These are phyloP conservation scores for Hylomyscus alleni DNA, from an alignment of 2,797 vertebrate species.

Conservation along the genomic window DNA sequence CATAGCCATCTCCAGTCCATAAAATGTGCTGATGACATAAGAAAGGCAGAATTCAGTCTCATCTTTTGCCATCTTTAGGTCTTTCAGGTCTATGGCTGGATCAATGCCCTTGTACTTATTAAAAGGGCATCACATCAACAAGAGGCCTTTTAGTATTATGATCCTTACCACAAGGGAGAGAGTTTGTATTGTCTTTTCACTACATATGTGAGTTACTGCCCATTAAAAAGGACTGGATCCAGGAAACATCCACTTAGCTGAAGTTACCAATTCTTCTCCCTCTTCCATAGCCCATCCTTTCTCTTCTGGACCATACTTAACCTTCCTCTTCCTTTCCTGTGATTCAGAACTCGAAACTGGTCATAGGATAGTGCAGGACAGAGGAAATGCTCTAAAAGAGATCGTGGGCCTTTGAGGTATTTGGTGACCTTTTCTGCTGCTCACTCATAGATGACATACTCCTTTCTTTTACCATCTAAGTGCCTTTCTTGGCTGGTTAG, in stretches of 20 bases:
- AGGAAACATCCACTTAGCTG: not conserved
- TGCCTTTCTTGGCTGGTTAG: not conserved
- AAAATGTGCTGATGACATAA: not conserved
- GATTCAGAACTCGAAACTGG: not conserved
- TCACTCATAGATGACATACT: no score
- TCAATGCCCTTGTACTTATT: not conserved
- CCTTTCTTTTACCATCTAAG: not conserved
- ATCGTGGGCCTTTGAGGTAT: not conserved
- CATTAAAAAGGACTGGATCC: not conserved
- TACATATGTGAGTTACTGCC: not conserved
- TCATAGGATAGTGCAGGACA: not conserved
- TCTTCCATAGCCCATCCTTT: not conserved
- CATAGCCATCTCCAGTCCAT: not conserved
- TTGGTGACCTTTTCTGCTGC: not conserved
- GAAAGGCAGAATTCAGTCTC: not conserved
- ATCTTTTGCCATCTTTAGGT: not conserved
- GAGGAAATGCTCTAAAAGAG: not conserved
- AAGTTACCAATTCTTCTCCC: not conserved
- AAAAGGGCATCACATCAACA: not conserved
- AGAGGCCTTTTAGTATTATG: not conserved
- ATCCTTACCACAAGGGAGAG: not conserved
- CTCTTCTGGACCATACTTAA: not conserved
- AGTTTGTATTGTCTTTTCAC: not conserved
- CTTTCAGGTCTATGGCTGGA: not conserved
- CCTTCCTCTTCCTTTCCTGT: not conserved